These are phyloP conservation scores for Sepiola atlantica DNA, from an alignment of 2,888 invertebrate genomes.

Conservation along the genomic window DNA sequence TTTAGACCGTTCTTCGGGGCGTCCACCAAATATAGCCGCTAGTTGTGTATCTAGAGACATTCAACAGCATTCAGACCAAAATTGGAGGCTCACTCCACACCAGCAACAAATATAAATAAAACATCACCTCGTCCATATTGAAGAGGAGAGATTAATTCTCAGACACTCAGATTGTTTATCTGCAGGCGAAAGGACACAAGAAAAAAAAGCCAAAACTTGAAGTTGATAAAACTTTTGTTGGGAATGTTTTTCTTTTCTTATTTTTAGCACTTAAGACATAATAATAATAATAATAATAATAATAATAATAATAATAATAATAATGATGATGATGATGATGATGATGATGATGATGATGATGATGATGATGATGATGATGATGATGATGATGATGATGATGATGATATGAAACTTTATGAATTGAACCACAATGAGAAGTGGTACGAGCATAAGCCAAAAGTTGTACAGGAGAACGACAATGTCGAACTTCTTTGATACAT, in stretches of 20 bases:
- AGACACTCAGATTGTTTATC: not conserved
- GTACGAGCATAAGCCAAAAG: too few relatives aligned
- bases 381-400: too few relatives aligned
- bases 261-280: not conserved
- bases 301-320: too few relatives aligned
- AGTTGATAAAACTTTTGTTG: not conserved
- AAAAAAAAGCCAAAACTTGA: not conserved
- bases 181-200: not conserved
- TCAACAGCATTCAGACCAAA: not conserved
- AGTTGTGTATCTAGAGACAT: slow-evolving; percentile 14
- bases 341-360: too few relatives aligned
- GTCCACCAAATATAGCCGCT: not conserved
- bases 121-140: not conserved
- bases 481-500: too few relatives aligned
- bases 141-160: slow-evolving; percentile 1
- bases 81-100: slow-evolving; percentile 20
- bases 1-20: not conserved
- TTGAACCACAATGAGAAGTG: too few relatives aligned
- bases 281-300: too few relatives aligned
- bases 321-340: too few relatives aligned
- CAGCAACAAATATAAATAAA: slow-evolving; percentile 12
- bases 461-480: too few relatives aligned
- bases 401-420: too few relatives aligned
- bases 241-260: not conserved
- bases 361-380: too few relatives aligned